These are phyloP conservation scores for Patella pellucida DNA, from an alignment of 2,888 invertebrate species.

Conservation along the genomic window DNA sequence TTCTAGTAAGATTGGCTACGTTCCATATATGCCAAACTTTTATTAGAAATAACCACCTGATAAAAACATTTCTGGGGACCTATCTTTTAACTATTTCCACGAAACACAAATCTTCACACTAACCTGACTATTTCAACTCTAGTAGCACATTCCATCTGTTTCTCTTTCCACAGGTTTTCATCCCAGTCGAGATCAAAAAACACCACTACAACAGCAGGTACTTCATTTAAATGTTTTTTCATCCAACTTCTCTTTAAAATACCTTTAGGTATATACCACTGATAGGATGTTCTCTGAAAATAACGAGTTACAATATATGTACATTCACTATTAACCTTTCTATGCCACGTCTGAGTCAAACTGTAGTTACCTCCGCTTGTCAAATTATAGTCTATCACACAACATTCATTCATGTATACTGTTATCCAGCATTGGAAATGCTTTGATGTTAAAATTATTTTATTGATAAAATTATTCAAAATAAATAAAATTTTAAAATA, in stretches of 20 bases:
- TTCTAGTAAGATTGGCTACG: too few species aligned
- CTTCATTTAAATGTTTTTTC: conserved; percentile 87
- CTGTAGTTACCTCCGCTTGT: too few species aligned
- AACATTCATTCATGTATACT: too few species aligned
- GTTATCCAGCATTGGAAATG: too few species aligned
- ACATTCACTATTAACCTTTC: neutral
- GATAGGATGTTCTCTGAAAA: conserved; percentile 85
- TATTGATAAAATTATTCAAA: too few species aligned
- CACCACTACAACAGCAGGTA: conserved; percentile 93
- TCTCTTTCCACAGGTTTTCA: conserved; percentile 93
- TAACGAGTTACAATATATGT: neutral
- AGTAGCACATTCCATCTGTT: conserved; percentile 92
- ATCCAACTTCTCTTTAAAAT: conserved; percentile 96
- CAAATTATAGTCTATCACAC: too few species aligned
- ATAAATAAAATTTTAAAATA: too few species aligned
- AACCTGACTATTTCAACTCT: conserved; percentile 81
- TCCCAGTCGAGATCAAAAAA: conserved; percentile 99
- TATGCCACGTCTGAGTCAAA: neutral
- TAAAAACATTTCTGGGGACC: too few species aligned
- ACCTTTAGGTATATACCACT: conserved; percentile 89
- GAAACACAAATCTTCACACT: neutral
- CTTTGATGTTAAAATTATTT: too few species aligned
- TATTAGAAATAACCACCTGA: too few species aligned
- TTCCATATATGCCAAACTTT: too few species aligned
- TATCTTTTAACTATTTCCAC: too few species aligned